A percentile compares a stretch with the other conserved stretches of the same genome.
Evolutionary conservation across 2,888 invertebrate genomes (phyloP).

Genomic region (Drosophila melanosoma): DNA sequence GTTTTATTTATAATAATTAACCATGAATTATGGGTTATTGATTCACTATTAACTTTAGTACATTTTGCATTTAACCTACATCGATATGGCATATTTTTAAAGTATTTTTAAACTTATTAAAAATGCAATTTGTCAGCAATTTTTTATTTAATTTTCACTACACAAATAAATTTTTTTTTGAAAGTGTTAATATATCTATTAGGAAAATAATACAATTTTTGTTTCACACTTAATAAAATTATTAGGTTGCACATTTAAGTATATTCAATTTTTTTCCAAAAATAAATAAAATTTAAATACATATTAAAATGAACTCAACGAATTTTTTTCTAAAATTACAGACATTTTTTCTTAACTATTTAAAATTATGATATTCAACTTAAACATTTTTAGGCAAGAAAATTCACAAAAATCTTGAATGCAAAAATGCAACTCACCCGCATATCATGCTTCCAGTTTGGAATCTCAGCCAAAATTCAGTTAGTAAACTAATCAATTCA

Average conservation of each 20-base stretch:
- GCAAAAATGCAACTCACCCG: constrained; percentile 33
- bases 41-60: background rate
- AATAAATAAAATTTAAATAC: background rate
- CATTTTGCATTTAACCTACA: background rate
- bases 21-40: background rate
- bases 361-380: background rate
- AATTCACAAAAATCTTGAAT: background rate
- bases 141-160: background rate
- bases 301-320: background rate
- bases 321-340: background rate
- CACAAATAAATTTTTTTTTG: background rate
- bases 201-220: background rate
- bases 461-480: constrained; percentile 36
- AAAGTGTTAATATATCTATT: background rate
- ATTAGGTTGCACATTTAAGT: background rate
- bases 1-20: background rate
- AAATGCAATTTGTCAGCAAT: background rate
- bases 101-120: background rate
- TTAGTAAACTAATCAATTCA: constrained; percentile 54
- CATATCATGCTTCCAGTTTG: constrained; percentile 6
- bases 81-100: background rate
- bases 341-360: background rate
- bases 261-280: background rate
- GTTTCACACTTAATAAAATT: background rate
- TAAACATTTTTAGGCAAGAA: background rate